These are phyloP conservation scores for Eupeodes luniger DNA, from an alignment of 2,888 invertebrate genomes.

Conservation along the genomic window DNA sequence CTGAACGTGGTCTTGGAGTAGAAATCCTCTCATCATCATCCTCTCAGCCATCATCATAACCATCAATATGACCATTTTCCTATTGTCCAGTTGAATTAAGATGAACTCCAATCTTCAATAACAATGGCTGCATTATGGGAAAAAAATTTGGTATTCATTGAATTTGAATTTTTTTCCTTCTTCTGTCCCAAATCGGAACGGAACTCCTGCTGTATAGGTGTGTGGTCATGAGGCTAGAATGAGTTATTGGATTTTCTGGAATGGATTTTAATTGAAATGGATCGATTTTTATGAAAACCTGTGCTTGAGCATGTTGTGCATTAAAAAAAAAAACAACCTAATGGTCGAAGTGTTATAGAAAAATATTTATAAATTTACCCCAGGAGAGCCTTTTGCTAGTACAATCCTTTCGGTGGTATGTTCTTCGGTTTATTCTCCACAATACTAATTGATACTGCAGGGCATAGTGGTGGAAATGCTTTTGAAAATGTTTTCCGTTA, in stretches of 20 bases:
- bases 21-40: slow-evolving; percentile 2
- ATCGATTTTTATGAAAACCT: slow-evolving; percentile 14
- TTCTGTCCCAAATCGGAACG: neutral
- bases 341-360: neutral
- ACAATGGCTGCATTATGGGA: slow-evolving; percentile 26
- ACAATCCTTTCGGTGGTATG: neutral
- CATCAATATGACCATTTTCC: slow-evolving; percentile 14
- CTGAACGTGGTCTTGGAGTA: slow-evolving; percentile 5
- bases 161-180: slow-evolving; percentile 1
- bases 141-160: slow-evolving; percentile 34
- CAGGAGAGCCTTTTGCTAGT: neutral
- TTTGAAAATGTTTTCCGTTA: slow-evolving; percentile 20
- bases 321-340: neutral
- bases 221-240: neutral
- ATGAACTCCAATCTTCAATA: slow-evolving; percentile 17
- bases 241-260: slow-evolving; percentile 5
- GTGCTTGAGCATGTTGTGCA: neutral
- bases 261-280: slow-evolving; percentile 9
- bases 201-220: neutral
- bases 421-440: neutral
- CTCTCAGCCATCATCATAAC: slow-evolving; percentile 2
- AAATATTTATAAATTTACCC: neutral
- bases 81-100: slow-evolving; percentile 25
- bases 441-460: slow-evolving; percentile 21
- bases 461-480: neutral